These are phyloP conservation scores for Notodonta dromedarius DNA, from an alignment of 2,888 invertebrate species.

Conservation along the genomic window DNA sequence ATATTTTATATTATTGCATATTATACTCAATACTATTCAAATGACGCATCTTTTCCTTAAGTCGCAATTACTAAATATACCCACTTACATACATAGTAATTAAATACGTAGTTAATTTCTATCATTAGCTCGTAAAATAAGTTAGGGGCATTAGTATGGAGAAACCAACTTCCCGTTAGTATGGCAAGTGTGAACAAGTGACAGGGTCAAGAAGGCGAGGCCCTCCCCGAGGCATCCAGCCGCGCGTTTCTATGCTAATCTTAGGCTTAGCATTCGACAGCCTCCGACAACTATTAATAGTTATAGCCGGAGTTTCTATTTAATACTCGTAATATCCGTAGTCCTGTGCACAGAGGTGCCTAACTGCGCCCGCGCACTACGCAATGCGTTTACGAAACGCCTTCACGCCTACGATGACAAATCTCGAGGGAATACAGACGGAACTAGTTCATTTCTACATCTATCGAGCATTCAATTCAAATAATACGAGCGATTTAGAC, in stretches of 20 bases:
- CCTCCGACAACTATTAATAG: slow-evolving; percentile 78
- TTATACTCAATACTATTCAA: neutral
- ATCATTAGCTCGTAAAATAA: slow-evolving; percentile 53
- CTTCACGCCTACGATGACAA: slow-evolving; percentile 69
- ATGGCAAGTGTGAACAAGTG: slow-evolving; percentile 71
- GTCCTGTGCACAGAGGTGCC: slow-evolving; percentile 52
- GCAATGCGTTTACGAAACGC: slow-evolving; percentile 75
- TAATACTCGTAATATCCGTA: slow-evolving; percentile 62
- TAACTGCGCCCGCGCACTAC: slow-evolving; percentile 64
- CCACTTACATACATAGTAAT: slow-evolving; percentile 40
- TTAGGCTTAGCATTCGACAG: slow-evolving; percentile 71
- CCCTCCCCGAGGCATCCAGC: slow-evolving; percentile 71
- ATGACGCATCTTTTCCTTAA: slow-evolving; percentile 11
- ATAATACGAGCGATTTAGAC: slow-evolving; percentile 81
- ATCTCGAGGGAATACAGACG: slow-evolving; percentile 64
- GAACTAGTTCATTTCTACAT: slow-evolving; percentile 80
- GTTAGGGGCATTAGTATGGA: slow-evolving; percentile 51
- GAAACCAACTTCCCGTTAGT: slow-evolving; percentile 78
- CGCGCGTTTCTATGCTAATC: slow-evolving; percentile 81
- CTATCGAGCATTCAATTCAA: slow-evolving; percentile 83
- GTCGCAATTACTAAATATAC: slow-evolving; percentile 22
- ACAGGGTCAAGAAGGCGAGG: slow-evolving; percentile 80
- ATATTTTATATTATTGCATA: neutral
- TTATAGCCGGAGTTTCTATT: slow-evolving; percentile 72
- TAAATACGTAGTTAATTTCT: slow-evolving; percentile 51